These are phyloP conservation scores for Clarias batrachus DNA, from an alignment of 2,113 vertebrate species.

Conservation along the genomic window DNA sequence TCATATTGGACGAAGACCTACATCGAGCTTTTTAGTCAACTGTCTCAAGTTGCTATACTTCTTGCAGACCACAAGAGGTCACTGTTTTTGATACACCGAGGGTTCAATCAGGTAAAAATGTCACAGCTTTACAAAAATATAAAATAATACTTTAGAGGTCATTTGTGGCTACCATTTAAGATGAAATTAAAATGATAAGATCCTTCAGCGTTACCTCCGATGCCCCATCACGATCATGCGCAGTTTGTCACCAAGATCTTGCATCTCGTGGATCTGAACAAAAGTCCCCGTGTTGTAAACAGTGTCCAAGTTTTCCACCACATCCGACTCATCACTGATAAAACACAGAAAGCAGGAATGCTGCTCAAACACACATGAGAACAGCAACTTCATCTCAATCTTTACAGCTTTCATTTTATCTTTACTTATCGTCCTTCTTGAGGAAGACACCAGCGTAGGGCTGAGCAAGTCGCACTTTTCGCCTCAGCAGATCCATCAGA, in stretches of 20 bases:
- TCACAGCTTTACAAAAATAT: background rate
- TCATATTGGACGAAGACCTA: background rate
- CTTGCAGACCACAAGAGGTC: background rate
- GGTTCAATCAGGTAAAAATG: background rate
- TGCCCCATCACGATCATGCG: slow-evolving; percentile 99
- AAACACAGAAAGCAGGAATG: background rate
- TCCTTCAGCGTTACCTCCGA: slow-evolving; percentile 74
- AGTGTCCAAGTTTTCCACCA: slow-evolving; percentile 87
- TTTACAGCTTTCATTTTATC: background rate
- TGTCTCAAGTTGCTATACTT: background rate
- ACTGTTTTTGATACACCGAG: background rate
- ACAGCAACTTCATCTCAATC: background rate
- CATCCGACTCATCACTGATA: slow-evolving; percentile 86
- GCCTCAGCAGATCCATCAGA: slow-evolving; percentile 88
- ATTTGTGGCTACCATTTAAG: background rate
- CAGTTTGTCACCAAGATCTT: slow-evolving; percentile 94
- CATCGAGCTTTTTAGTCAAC: background rate
- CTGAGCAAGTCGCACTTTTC: slow-evolving; percentile 93
- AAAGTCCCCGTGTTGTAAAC: slow-evolving; percentile 92
- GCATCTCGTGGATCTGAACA: slow-evolving; percentile 98
- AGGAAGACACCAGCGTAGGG: slow-evolving; percentile 95
- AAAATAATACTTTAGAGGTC: background rate
- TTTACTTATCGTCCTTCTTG: slow-evolving; percentile 90
- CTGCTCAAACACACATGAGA: background rate
- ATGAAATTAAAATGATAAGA: background rate